These are phyloP conservation scores for Gambusia holbrooki DNA, from an alignment of 2,113 vertebrate genomes.

Conservation along the genomic window DNA sequence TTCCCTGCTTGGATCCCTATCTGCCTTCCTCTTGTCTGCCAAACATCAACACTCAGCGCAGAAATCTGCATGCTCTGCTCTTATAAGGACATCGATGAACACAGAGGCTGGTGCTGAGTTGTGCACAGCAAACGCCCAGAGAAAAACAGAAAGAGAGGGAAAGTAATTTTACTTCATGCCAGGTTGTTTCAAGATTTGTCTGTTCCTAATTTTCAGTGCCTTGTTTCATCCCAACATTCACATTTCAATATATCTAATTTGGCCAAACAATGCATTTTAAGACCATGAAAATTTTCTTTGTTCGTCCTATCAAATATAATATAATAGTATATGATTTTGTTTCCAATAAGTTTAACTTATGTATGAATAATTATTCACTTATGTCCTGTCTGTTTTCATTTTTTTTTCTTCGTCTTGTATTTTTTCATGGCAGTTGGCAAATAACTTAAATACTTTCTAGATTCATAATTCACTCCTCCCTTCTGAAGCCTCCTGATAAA, in stretches of 20 bases:
- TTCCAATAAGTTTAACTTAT: too few species aligned
- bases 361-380: too few species aligned
- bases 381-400: not conserved
- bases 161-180: conserved; percentile 3
- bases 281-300: too few species aligned
- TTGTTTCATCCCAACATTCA: not conserved
- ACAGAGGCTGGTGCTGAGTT: conserved; percentile 12
- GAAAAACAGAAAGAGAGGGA: not conserved
- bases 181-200: conserved; percentile 18
- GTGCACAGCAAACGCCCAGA: not conserved
- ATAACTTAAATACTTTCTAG: too few species aligned
- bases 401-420: not conserved
- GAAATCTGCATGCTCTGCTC: conserved; percentile 61
- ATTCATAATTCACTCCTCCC: too few species aligned
- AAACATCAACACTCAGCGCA: conserved; percentile 47
- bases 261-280: too few species aligned
- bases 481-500: too few species aligned
- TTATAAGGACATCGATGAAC: conserved; percentile 69
- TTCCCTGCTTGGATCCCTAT: conserved; percentile 32
- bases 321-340: too few species aligned
- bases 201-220: not conserved
- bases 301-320: too few species aligned
- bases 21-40: conserved; percentile 53
- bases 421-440: too few species aligned
- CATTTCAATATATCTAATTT: not conserved